Conservation (phyloP, 2,113 vertebrate species). For the Alethe diademata region DNA sequence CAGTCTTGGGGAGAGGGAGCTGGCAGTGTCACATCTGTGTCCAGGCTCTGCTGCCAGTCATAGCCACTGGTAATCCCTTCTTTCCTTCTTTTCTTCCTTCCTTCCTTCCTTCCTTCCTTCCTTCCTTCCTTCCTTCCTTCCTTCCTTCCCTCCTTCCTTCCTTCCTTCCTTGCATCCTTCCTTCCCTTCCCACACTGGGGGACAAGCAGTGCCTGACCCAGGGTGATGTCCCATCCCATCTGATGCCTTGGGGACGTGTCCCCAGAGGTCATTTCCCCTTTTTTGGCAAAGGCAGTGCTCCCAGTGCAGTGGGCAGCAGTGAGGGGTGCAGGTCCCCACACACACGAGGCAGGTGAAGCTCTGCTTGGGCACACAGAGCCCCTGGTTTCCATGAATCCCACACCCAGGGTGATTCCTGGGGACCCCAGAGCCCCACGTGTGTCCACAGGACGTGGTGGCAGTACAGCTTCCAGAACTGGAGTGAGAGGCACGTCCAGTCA, state of each 20-base stretch:
- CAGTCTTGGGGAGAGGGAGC: rapidly evolving
- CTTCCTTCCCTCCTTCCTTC: no score
- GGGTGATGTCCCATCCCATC: rapidly evolving
- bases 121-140: no score
- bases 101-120: not conserved
- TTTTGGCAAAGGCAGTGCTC: not conserved
- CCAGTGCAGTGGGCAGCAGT: not conserved
- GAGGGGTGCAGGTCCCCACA: not conserved
- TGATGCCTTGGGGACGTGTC: rapidly evolving
- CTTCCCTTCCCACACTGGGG: no score
- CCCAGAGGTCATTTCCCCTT: not conserved
- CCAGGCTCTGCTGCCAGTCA: not conserved
- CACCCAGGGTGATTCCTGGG: not conserved
- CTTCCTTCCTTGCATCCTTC: no score
- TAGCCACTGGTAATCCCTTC: not conserved
- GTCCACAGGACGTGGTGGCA: rapidly evolving
- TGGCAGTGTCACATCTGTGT: not conserved
- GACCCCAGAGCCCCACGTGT: rapidly evolving
- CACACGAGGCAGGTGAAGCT: not conserved
- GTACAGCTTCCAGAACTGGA: rapidly evolving
- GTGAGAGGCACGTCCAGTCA: not conserved
- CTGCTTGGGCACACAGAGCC: no score
- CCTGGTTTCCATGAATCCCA: rapidly evolving
- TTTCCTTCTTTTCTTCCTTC: not conserved
- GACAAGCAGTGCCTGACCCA: not conserved